Conservation (phyloP, 2,888 invertebrate genomes). For the Drosophila neutralis region DNA sequence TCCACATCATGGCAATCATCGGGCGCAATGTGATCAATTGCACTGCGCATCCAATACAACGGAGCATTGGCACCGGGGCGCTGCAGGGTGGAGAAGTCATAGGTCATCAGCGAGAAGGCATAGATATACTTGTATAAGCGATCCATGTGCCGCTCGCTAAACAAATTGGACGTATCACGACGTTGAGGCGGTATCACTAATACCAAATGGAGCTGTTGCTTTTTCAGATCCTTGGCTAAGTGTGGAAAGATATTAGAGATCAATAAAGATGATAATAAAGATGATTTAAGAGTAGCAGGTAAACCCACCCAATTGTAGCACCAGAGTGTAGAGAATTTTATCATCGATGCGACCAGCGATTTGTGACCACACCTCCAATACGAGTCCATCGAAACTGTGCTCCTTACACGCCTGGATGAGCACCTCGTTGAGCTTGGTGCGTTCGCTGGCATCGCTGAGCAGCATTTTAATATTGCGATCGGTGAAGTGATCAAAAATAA, state of each 20-base stretch:
- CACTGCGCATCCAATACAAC: constrained; percentile 91
- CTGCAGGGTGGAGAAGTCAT: constrained; percentile 94
- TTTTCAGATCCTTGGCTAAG: constrained; percentile 86
- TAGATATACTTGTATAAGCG: constrained; percentile 91
- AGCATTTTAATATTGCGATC: constrained; percentile 90
- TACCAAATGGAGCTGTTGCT: constrained; percentile 87
- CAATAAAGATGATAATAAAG: neutral
- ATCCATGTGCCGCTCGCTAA: constrained; percentile 91
- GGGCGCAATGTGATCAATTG: constrained; percentile 90
- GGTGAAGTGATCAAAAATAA: constrained; percentile 95
- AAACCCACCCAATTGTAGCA: constrained; percentile 86
- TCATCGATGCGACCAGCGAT: constrained; percentile 88
- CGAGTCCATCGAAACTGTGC: constrained; percentile 94
- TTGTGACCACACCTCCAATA: constrained; percentile 96
- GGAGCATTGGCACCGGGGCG: constrained; percentile 96
- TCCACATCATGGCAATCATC: constrained; percentile 84
- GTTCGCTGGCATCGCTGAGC: constrained; percentile 89
- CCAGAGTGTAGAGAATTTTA: constrained; percentile 87
- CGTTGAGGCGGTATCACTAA: constrained; percentile 91
- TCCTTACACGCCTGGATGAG: constrained; percentile 90
- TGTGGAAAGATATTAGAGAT: neutral
- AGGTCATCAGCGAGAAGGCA: constrained; percentile 98
- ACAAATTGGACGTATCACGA: constrained; percentile 88
- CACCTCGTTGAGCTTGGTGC: constrained; percentile 88
- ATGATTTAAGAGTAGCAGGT: too few relatives aligned